Evolutionary conservation across 1,140 invertebrate species (phyloP), one percentile per base, ranked within the genome.

Genomic region (Penaeus chinensis): DNA sequence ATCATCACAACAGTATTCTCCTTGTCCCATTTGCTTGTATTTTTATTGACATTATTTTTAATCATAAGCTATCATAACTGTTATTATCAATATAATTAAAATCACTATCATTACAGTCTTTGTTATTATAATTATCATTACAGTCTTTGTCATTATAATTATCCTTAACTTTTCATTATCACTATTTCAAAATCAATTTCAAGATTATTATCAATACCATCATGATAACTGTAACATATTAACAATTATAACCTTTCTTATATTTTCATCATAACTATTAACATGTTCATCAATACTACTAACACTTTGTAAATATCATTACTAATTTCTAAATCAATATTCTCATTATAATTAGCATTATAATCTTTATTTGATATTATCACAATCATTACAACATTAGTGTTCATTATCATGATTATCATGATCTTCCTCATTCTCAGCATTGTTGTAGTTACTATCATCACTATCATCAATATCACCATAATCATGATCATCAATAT

Each of bases 341-440:
- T 13, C 0, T 22, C 22, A 18, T 78, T 22, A 5, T 60, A 3
- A 37, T 82, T 65, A 37, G 86, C 81, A 65, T 82, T 54, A 65
- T 60, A 10, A 54, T 22, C 20, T 20, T 66, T n/a, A 66, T 66
- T 66, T 32, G 32, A 32, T 32, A 42, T 83, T 16, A 69, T 76
- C 22, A 69, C 22, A 13, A 60, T 76, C 79, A 24, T 83, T 60
- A 22, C 2, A 18, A 16, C 54, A 60, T 83, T 13, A 69, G 11
- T 22, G 82, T 83, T 60, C 79, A 37, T 80, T 37, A 83, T 74
- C 65, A 74, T 74, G 7, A 74, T 82, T 16, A 82, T 74, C 54
- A 83, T 83, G 5, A 69, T 83, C 71, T 3, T 24, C 22, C 10
- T 83, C 4, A 76, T 83, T 42, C 79, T 83, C 47, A 76, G 13